Base-by-base conservation (phyloP, 1,140 invertebrate species). In the Leptonema lineaticorne region DNA sequence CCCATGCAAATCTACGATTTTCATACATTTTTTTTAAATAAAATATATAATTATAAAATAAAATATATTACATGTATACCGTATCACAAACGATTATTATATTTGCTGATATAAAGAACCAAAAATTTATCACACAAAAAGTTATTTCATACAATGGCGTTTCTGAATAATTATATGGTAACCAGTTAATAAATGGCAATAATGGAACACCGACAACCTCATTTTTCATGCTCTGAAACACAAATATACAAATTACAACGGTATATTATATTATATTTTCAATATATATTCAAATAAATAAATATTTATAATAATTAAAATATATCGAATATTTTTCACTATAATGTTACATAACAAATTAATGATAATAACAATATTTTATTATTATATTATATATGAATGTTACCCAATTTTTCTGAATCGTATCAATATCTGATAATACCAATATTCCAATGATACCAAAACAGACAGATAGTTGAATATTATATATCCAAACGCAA, bases 1-100 rank as follows among this genome's bases (percentile, higher is more conserved):
- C 71, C 71, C 68, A 72, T 72, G 28, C 68, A 72, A 1, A 72
- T 69, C 71, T 72, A 16, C 37, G 67, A 70, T n/a, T n/a, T n/a
- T n/a, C n/a, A n/a, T n/a, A n/a, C n/a, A n/a, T n/a, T n/a, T n/a
- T 58, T 20, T 8, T 7, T 53, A 58, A 58, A 24, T 22, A 7
- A 24, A 24, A 8, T 8, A 62, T 62, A 37, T 62, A 33, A 33
- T 11, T 11, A 33, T 24, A 33, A 14, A 30, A n/a, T n/a, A n/a
- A n/a, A n/a, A n/a, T n/a, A n/a, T n/a, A n/a, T n/a, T 45, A 14
- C n/a, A 20, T 30, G 22, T 2, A 69, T 65, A 72, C 71, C 37
- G 68, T 72, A 57, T 72, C 71, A 22, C 59, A 72, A 1, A 69
- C 50, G 22, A 69, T 56, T n/a, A 72, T 69, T n/a, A 69, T 46